phyloP scores from a whole-genome alignment of 1,140 invertebrate genomes.

The Drosophila yakuba region DNA sequence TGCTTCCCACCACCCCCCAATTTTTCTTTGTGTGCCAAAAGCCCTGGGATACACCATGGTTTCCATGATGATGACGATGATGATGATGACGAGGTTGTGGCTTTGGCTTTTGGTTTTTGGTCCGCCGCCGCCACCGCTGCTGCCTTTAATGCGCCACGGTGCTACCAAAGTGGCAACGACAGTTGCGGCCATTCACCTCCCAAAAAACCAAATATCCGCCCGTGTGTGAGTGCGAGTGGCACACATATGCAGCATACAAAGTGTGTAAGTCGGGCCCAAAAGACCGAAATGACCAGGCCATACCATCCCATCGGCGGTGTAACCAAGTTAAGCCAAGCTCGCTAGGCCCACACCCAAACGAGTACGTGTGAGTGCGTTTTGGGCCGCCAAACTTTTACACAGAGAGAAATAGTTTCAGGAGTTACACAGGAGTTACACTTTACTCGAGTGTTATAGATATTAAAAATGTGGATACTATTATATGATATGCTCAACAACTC shows the following conservation, averaged over 20 bases:
- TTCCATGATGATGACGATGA: conserved; percentile 42
- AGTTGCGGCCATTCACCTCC: conserved; percentile 82
- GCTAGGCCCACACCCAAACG: conserved; percentile 50
- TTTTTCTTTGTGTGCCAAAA: conserved; percentile 57
- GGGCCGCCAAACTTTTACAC: conserved; percentile 28
- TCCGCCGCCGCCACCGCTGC: conserved; percentile 47
- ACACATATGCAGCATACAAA: conserved; percentile 55
- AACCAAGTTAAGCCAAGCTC: conserved; percentile 62
- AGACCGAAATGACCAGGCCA: conserved; percentile 24
- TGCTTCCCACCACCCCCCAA: conserved; percentile 2
- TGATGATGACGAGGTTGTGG: conserved; percentile 72
- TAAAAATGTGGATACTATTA: too few species aligned
- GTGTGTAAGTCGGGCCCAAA: conserved; percentile 42
- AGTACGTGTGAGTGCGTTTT: conserved; percentile 61
- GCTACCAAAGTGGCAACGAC: conserved; percentile 81
- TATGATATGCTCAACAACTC: too few species aligned
- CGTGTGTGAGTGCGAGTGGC: conserved; percentile 28
- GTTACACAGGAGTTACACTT: too few species aligned
- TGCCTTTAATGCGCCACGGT: conserved; percentile 79
- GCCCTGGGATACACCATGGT: conserved; percentile 45
- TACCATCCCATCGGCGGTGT: conserved; percentile 33
- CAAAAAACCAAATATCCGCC: conserved; percentile 68
- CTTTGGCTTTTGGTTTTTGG: conserved; percentile 61
- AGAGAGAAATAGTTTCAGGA: neutral
- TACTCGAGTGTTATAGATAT: too few species aligned